Evolutionary conservation across 2,888 invertebrate genomes (phyloP).

Genomic region (Quadroppia sp.): DNA sequence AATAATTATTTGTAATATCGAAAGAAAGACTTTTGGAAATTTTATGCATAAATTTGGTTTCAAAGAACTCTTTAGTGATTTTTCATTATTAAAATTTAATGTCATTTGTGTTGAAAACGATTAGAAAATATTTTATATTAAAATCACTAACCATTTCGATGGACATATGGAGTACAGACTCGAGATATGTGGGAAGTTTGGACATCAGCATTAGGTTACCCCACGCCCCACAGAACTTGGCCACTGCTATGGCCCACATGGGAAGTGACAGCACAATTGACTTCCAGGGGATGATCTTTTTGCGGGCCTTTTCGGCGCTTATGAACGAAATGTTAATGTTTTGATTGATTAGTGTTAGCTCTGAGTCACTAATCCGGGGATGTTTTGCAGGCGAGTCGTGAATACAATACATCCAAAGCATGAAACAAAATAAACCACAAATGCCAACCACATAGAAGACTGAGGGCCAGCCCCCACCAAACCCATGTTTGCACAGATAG

Average conservation of each 20-base stretch:
- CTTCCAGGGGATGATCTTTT: constrained; percentile 45
- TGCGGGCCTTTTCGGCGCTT: not conserved
- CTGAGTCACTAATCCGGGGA: constrained; percentile 51
- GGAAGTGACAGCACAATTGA: constrained; percentile 46
- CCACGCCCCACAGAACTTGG: constrained; percentile 49
- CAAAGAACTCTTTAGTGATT: no score
- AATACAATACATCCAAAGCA: constrained; percentile 50
- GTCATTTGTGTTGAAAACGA: no score
- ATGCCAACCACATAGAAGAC: constrained; percentile 48
- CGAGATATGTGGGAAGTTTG: constrained; percentile 48
- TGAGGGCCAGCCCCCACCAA: constrained; percentile 41
- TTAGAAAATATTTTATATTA: no score
- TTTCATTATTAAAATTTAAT: no score
- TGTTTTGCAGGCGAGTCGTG: constrained; percentile 51
- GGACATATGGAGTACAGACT: constrained; percentile 48
- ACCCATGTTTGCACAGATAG: constrained; percentile 40
- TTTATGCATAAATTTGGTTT: no score
- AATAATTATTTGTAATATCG: no score
- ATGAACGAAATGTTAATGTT: constrained; percentile 40
- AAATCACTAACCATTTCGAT: constrained; percentile 41
- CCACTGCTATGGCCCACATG: constrained; percentile 48
- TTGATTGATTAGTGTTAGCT: constrained; percentile 52
- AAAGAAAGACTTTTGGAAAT: no score
- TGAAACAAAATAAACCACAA: constrained; percentile 51
- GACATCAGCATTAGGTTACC: constrained; percentile 48